Evolutionary conservation across 2,797 vertebrate species (phyloP).

Genomic region (Argentina silus): DNA sequence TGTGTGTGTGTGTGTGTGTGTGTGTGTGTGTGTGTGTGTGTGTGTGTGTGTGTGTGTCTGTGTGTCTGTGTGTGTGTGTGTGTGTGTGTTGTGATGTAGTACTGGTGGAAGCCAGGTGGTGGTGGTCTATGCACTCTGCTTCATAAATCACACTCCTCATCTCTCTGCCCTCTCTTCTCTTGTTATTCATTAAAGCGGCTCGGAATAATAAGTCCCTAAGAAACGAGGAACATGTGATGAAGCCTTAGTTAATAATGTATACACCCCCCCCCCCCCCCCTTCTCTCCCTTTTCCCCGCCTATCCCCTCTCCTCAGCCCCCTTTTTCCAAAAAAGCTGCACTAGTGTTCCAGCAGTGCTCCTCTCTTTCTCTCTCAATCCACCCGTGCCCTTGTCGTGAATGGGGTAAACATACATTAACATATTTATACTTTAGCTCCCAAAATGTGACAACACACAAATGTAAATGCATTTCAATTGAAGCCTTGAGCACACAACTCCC

Average conservation of each 20-base stretch:
- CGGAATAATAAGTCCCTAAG: constrained; percentile 86
- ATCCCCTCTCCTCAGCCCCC: constrained; percentile 45
- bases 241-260: constrained; percentile 87
- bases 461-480: constrained; percentile 66
- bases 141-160: constrained; percentile 74
- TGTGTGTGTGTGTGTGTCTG: background rate
- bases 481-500: constrained; percentile 63
- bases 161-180: constrained; percentile 55
- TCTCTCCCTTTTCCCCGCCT: constrained; percentile 34
- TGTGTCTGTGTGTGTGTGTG: constrained; percentile 4
- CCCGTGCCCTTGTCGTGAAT: constrained; percentile 67
- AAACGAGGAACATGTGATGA: constrained; percentile 84
- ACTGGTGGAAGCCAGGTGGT: constrained; percentile 75
- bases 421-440: constrained; percentile 68
- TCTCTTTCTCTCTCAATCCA: constrained; percentile 37
- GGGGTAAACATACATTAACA: constrained; percentile 79
- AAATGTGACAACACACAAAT: constrained; percentile 53
- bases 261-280: constrained; percentile 47
- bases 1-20: constrained; percentile 18
- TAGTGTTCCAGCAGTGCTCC: constrained; percentile 29
- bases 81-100: constrained; percentile 60
- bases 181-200: constrained; percentile 85
- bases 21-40: constrained; percentile 12
- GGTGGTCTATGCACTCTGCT: constrained; percentile 79
- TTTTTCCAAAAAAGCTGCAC: constrained; percentile 44